Percentiles rank a stretch among this genome's conserved stretches.
phyloP scores from a whole-genome alignment of 2,113 vertebrate genomes.

The Pseudonaja textilis region DNA sequence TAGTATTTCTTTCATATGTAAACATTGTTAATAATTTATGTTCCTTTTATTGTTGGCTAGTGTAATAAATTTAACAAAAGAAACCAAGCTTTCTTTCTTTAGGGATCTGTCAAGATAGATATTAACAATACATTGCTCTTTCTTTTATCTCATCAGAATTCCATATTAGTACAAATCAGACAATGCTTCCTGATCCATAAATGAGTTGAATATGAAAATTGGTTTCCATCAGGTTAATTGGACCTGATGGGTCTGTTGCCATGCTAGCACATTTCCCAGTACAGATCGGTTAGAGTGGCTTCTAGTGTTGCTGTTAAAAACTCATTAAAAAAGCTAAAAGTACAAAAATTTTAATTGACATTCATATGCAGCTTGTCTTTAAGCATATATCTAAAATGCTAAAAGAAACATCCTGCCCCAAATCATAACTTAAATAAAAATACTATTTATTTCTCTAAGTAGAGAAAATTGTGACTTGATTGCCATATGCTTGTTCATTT shows the following conservation, averaged over 20 bases:
- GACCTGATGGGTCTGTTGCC: background rate
- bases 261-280: background rate
- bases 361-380: background rate
- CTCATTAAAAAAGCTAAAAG: background rate
- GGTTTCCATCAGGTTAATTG: background rate
- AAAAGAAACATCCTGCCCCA: background rate
- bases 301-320: background rate
- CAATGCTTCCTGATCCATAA: background rate
- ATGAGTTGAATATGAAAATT: background rate
- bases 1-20: background rate
- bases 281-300: background rate
- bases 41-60: conserved; percentile 12
- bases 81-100: background rate
- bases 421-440: background rate
- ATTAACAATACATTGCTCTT: background rate
- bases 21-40: background rate
- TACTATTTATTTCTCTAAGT: background rate
- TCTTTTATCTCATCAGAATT: background rate
- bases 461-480: background rate
- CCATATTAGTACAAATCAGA: background rate
- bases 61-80: background rate
- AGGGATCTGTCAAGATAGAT: background rate
- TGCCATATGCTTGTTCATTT: background rate
- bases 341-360: background rate
- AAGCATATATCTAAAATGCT: background rate